Conservation (phyloP, 2,113 vertebrate genomes). For the Felis catus region F.catus_Fca126_mat1.0 CM031412.1:49713501-49714000, state of each 20-base stretch:
- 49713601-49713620: neutral
- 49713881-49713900: conserved; percentile 82
- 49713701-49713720: conserved; percentile 53
- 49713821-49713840: conserved; percentile 77
- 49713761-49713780: conserved; percentile 76
- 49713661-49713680: neutral
- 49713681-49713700: conserved; percentile 59
- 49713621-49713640: neutral
- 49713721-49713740: conserved; percentile 64
- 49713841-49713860: conserved; percentile 80
- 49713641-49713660: neutral
- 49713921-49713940: conserved; percentile 85
- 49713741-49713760: conserved; percentile 77
- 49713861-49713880: conserved; percentile 83
- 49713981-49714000: conserved; percentile 73
- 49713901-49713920: conserved; percentile 73
- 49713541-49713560: neutral
- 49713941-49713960: conserved; percentile 75
- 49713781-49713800: conserved; percentile 77
- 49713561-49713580: neutral
- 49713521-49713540: neutral
- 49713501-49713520: neutral
- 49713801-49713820: conserved; percentile 77
- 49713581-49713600: neutral
- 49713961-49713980: conserved; percentile 81